Percentiles rank a stretch among this genome's conserved stretches.
Conservation (phyloP, 2,888 invertebrate species). For the Drosophila paranaensis region DNA sequence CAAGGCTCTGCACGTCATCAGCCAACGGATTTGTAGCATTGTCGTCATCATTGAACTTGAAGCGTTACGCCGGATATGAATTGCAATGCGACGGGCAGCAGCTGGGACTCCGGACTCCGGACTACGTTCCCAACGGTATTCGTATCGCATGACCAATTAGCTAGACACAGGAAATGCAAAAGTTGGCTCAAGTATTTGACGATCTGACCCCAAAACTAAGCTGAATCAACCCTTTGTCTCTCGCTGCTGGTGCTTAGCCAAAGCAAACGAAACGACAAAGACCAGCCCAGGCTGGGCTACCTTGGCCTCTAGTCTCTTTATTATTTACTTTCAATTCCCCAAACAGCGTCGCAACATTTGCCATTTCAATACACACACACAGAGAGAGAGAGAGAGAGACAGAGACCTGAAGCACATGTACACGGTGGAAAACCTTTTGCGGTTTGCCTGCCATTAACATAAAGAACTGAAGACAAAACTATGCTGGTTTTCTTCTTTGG, state of each 20-base stretch:
- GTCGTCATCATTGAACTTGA: conserved; percentile 48
- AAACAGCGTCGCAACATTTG: conserved; percentile 61
- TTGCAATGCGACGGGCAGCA: conserved; percentile 22
- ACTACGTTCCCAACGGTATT: conserved; percentile 23
- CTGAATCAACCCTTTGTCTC: conserved; percentile 51
- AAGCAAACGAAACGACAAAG: conserved; percentile 6
- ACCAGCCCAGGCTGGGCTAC: conserved; percentile 1
- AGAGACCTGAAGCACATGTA: conserved; percentile 6
- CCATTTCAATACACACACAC: conserved; percentile 42
- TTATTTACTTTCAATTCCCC: conserved; percentile 78
- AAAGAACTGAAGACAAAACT: conserved; percentile 49
- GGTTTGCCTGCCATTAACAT: conserved; percentile 69
- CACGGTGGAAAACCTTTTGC: conserved; percentile 56
- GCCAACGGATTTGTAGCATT: conserved; percentile 26
- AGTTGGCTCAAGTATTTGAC: conserved; percentile 40
- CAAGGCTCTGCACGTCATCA: conserved; percentile 29
- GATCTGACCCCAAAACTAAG: conserved; percentile 31
- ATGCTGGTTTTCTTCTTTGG: conserved; percentile 21
- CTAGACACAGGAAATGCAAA: conserved; percentile 48
- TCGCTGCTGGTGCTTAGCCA: conserved; percentile 5
- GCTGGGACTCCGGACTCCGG: neutral
- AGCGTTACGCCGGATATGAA: conserved; percentile 42
- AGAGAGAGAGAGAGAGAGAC: neutral
- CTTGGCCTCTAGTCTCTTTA: conserved; percentile 27
- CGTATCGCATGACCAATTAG: conserved; percentile 74